phyloP scores from a whole-genome alignment of 2,113 vertebrate genomes.

The Bothrops jararaca region DNA sequence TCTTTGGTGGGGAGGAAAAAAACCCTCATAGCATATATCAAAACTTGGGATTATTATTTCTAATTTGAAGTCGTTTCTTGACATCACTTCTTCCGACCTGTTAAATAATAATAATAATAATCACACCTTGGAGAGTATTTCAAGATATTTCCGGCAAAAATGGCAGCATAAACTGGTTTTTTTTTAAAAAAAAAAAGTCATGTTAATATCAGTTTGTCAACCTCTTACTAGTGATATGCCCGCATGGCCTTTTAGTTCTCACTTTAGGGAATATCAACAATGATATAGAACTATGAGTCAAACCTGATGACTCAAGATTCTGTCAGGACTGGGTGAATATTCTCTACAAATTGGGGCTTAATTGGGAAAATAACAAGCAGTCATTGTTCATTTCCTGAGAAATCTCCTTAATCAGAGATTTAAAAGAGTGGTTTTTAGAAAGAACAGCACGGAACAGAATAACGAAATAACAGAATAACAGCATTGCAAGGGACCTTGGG shows the following conservation, averaged over 20 bases:
- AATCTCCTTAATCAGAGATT: neutral
- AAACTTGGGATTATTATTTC: neutral
- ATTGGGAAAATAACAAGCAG: slow-evolving; percentile 37
- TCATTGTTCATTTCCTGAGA: slow-evolving; percentile 9
- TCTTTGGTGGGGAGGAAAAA: neutral
- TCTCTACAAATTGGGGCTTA: slow-evolving; percentile 18
- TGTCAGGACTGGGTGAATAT: slow-evolving; percentile 12
- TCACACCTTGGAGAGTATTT: neutral
- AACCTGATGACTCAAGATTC: slow-evolving; percentile 29
- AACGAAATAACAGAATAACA: neutral
- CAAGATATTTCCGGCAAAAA: neutral
- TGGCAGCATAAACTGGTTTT: slow-evolving; percentile 11
- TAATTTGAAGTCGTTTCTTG: neutral
- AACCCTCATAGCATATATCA: neutral
- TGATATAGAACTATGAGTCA: slow-evolving; percentile 44
- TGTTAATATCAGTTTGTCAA: slow-evolving; percentile 39
- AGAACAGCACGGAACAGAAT: neutral
- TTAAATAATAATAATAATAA: neutral
- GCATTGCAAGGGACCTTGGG: neutral
- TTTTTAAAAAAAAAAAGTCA: slow-evolving; percentile 12
- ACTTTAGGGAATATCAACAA: slow-evolving; percentile 40
- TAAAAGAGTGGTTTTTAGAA: neutral
- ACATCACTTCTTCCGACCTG: neutral
- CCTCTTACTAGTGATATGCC: slow-evolving; percentile 6
- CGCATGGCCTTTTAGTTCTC: slow-evolving; percentile 32